These are phyloP conservation scores for Lasaia peninsularis DNA, from an alignment of 1,140 invertebrate species.

Conservation along the genomic window DNA sequence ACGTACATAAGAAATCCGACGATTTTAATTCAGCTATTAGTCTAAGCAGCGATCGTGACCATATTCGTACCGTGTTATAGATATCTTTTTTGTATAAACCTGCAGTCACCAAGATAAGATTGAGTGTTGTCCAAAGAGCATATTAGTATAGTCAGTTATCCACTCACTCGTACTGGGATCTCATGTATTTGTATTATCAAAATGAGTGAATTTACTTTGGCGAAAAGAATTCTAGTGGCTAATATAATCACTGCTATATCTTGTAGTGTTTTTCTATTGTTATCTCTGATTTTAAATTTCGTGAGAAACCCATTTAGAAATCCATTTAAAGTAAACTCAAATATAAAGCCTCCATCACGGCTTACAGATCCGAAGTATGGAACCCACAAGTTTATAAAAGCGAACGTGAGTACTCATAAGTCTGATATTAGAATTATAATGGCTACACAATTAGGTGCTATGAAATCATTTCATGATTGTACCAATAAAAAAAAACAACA, in stretches of 20 bases:
- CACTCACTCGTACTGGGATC: not conserved
- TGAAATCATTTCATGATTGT: no score
- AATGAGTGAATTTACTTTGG: slow-evolving; percentile 33
- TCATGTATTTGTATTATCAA: slow-evolving; percentile 1
- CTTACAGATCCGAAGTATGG: slow-evolving; percentile 65
- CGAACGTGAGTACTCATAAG: slow-evolving; percentile 65
- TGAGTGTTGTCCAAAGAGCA: no score
- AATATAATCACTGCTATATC: slow-evolving; percentile 38
- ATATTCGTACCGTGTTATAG: no score
- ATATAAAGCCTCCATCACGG: slow-evolving; percentile 41
- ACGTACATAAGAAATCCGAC: no score
- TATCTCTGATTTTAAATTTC: slow-evolving; percentile 30
- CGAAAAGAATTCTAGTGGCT: slow-evolving; percentile 32
- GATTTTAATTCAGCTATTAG: no score
- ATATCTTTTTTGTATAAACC: not conserved
- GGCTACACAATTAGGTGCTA: no score
- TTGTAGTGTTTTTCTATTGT: slow-evolving; percentile 20
- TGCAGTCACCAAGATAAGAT: not conserved
- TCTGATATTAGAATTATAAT: no score
- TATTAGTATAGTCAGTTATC: no score
- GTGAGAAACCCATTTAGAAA: slow-evolving; percentile 51
- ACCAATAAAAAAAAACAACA: no score
- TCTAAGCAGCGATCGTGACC: no score
- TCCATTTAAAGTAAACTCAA: slow-evolving; percentile 40
- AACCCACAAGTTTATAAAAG: slow-evolving; percentile 65